Evolutionary conservation across 2,113 vertebrate species (phyloP).

Genomic region (Aegithalos caudatus): DNA sequence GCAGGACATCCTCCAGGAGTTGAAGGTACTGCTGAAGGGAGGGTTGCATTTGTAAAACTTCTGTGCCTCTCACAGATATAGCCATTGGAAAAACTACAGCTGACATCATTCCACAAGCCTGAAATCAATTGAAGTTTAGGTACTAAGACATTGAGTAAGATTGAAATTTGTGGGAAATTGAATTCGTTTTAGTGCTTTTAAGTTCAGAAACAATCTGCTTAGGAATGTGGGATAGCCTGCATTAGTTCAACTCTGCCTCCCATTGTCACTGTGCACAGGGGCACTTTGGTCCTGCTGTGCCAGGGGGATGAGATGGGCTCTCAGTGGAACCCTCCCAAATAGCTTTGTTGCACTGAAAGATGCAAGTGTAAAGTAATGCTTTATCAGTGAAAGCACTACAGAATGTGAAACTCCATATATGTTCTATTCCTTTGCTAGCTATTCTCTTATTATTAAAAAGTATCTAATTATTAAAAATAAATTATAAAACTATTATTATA

Average conservation of each 20-base stretch:
- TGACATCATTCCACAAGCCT: constrained; percentile 94
- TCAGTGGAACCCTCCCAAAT: background rate
- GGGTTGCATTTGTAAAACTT: constrained; percentile 75
- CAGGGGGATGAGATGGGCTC: background rate
- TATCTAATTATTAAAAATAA: background rate
- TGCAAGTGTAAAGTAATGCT: background rate
- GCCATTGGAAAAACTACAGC: constrained; percentile 78
- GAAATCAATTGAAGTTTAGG: background rate
- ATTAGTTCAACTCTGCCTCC: background rate
- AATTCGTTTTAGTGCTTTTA: background rate
- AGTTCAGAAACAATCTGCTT: background rate
- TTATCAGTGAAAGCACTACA: background rate
- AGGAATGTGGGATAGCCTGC: background rate
- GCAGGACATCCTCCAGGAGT: constrained; percentile 80
- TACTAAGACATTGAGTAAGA: background rate
- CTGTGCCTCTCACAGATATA: constrained; percentile 87
- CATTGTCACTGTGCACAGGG: background rate
- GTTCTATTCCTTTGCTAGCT: background rate
- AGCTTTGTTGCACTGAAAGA: background rate
- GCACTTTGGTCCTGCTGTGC: background rate
- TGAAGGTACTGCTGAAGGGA: constrained; percentile 42
- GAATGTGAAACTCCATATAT: background rate
- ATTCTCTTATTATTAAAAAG: background rate
- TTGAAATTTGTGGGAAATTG: background rate
- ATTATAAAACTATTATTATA: background rate